A percentile compares a stretch with the other conserved stretches of the same genome.
These are phyloP conservation scores for Varanus komodoensis DNA, from an alignment of 2,113 vertebrate genomes.

Conservation along the genomic window DNA sequence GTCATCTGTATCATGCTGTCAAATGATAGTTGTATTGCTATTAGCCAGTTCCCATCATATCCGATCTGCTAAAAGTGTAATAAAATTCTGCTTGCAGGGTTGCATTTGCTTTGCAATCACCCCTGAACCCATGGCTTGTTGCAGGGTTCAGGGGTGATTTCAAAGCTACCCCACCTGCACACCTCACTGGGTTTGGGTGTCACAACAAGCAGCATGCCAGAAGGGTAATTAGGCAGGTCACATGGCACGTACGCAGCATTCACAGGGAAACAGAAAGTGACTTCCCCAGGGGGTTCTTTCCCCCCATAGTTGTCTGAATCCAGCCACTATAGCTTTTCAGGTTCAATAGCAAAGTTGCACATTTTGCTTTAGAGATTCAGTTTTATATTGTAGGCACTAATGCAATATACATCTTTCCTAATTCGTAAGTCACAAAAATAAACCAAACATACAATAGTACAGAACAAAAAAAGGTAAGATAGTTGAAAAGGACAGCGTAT, in stretches of 20 bases:
- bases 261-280: too few species aligned
- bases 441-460: background rate
- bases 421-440: background rate
- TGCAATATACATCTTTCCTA: too few species aligned
- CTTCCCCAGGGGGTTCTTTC: too few species aligned
- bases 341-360: background rate
- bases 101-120: too few species aligned
- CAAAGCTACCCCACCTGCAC: too few species aligned
- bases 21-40: background rate
- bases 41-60: background rate
- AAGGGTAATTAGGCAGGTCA: too few species aligned
- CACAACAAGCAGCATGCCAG: too few species aligned
- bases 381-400: background rate
- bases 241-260: too few species aligned
- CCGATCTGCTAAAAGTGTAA: background rate
- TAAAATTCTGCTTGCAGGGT: background rate
- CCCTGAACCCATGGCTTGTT: too few species aligned
- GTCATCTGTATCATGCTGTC: background rate
- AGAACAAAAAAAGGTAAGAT: background rate
- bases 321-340: background rate
- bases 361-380: background rate
- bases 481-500: background rate
- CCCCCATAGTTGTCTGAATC: too few species aligned
- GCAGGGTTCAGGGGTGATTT: too few species aligned
- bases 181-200: too few species aligned